Evolutionary conservation across 2,797 vertebrate genomes (phyloP).

Genomic region (Catostomus latipinnis): DNA sequence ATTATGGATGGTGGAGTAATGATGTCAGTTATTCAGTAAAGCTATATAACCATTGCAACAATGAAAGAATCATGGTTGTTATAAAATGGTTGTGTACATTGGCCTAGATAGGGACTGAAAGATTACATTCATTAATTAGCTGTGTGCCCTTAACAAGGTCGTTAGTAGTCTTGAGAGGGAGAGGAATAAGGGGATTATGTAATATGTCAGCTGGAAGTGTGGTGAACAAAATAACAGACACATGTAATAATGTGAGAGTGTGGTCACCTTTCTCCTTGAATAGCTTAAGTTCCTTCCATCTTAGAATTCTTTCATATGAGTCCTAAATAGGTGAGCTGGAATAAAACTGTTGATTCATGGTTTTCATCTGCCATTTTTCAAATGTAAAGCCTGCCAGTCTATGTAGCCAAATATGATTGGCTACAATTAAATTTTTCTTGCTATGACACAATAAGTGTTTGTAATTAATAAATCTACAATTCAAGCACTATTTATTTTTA

Average conservation of each 20-base stretch:
- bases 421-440: neutral
- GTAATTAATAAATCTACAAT: slow-evolving; percentile 18
- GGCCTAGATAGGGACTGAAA: slow-evolving; percentile 51
- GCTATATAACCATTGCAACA: slow-evolving; percentile 10
- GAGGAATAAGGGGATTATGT: slow-evolving; percentile 57
- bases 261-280: neutral
- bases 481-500: neutral
- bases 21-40: neutral
- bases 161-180: slow-evolving; percentile 62
- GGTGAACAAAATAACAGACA: slow-evolving; percentile 3
- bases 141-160: slow-evolving; percentile 9
- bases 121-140: no score
- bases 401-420: neutral
- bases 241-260: neutral
- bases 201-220: slow-evolving; percentile 30
- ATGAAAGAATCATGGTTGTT: neutral
- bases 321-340: neutral
- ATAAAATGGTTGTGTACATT: slow-evolving; percentile 51
- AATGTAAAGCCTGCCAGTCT: neutral
- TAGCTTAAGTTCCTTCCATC: neutral
- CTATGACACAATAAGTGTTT: slow-evolving; percentile 4
- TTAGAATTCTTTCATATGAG: neutral
- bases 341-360: neutral
- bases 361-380: neutral
- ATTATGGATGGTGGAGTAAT: neutral